Base-by-base conservation (phyloP, 2,888 invertebrate genomes). In the Plemyria rubiginata region DNA sequence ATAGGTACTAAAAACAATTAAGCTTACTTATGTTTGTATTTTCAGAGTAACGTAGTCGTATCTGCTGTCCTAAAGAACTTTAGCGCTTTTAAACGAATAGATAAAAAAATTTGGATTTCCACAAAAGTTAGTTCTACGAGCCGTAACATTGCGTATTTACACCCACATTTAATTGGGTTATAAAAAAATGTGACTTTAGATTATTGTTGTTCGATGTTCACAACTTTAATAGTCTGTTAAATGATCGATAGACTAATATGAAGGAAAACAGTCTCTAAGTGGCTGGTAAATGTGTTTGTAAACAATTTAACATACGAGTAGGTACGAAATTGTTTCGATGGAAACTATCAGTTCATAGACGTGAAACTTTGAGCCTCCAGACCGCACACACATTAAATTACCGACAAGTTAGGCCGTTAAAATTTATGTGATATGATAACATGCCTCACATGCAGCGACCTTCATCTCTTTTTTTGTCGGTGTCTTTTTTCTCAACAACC, bases 281-380 rank as follows among this genome's bases (percentile, higher is more conserved):
- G 22, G 46, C 22, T 46, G 46, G 16, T 22, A 15, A 46, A 46
- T 46, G 15, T 46, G 9, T 46, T 9, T 9, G 48, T 48, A 48
- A 48, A 5, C 16, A 3, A 7, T 7, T 43, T 15, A 9, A 11
- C 45, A 2, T 9, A 1, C 6, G 5, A 36, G 36, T 13, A 43
- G 13, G 7, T n/a, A 43, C 43, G 8, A 43, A 15, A 15, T 43
- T 43, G 40, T 41, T 41, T n/a, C 16, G 45, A 45, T 45, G 45
- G 11, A 16, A 45, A 45, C 45, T 48, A 28, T 36, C 22, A 51
- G 50, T 52, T 15, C 48, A 38, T 40, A 53, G 32, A 46, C 40
- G 16, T 51, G 15, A 16, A 52, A 60, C 59, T 55, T 43, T 55
- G 55, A 11, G 32, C n/a, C 52, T 53, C 52, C 46, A 58, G 50